Percentiles rank a stretch among this genome's conserved stretches.
Evolutionary conservation across 1,140 invertebrate species (phyloP).

Genomic region (Polyergus mexicanus): DNA sequence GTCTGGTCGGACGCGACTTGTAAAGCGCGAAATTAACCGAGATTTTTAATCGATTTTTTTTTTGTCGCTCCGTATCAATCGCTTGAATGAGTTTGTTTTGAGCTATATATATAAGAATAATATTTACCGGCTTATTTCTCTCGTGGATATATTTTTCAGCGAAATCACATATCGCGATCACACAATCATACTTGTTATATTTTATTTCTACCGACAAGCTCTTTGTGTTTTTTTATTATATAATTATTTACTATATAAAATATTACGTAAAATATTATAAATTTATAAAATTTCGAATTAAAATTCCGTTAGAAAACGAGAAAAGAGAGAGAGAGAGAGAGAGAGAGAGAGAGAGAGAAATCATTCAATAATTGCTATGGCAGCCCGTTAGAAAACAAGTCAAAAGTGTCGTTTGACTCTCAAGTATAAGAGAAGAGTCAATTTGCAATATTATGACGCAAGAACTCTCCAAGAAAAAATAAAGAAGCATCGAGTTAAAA

Average conservation of each 20-base stretch:
- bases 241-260: not conserved
- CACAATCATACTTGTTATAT: not conserved
- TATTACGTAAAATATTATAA: not conserved
- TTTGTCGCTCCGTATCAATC: not conserved
- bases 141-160: not conserved
- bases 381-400: slow-evolving; percentile 13
- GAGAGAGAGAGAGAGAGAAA: not conserved
- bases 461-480: slow-evolving; percentile 6
- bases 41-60: not conserved
- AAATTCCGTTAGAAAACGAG: not conserved
- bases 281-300: not conserved
- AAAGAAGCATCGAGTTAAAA: slow-evolving; percentile 11
- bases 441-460: slow-evolving; percentile 3
- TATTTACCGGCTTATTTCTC: not conserved
- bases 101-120: not conserved
- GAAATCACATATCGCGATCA: not conserved
- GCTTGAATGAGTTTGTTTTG: not conserved
- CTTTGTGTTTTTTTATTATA: not conserved
- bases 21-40: not conserved
- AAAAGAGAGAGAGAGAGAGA: not conserved
- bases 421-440: not conserved
- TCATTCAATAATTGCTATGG: not conserved
- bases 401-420: not conserved
- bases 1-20: slow-evolving; percentile 59
- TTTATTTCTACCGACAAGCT: not conserved